Base-by-base conservation (phyloP, 2,888 invertebrate genomes). In the Lithophane ornitopus region DNA sequence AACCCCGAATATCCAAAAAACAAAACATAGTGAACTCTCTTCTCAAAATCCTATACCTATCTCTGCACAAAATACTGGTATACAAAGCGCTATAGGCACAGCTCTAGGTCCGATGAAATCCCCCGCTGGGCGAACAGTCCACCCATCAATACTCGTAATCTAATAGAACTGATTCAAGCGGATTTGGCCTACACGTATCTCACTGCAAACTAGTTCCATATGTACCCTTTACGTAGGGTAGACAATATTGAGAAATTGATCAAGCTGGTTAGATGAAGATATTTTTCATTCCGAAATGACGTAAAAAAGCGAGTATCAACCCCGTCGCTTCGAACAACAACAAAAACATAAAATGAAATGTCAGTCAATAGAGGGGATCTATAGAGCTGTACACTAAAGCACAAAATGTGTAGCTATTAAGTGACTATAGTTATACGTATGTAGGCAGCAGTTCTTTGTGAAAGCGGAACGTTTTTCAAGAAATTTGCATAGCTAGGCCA, bases 401-500 rank as follows among this genome's bases (percentile, higher is more conserved):
- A 72, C 12, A 78, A 68, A 82, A 73, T 56, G 82, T 85, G 58
- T 62, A 85, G 72, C 68, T 76, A 69, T 82, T 76, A 72, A 67
- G 77, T 68, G 70, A 34, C 76, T 72, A 39, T 82, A 70, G 70
- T 11, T 81, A 73, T 73, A 77, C 52, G 12, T 65, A 28, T 83
- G 41, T 85, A 59, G 78, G 74, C 41, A 52, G 71, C 56, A 81
- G 75, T 81, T 82, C 83, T 83, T 82, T 85, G 85, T 85, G 91
- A 88, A 88, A 89, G 89, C 87, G 71, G 82, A 87, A 88, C 89
- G 86, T 90, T 91, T 90, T 90, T 89, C 91, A 90, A 90, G 90
- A 91, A 90, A 93, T 93, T 92, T 92, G 90, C 93, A 93, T 93
- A 91, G 90, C 88, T 89, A 89, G 89, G 89, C 87, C 89, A 88